A percentile compares a stretch with the other conserved stretches of the same genome.
phyloP scores from a whole-genome alignment of 1,140 invertebrate genomes.

The Brachionus paranguensis region DNA sequence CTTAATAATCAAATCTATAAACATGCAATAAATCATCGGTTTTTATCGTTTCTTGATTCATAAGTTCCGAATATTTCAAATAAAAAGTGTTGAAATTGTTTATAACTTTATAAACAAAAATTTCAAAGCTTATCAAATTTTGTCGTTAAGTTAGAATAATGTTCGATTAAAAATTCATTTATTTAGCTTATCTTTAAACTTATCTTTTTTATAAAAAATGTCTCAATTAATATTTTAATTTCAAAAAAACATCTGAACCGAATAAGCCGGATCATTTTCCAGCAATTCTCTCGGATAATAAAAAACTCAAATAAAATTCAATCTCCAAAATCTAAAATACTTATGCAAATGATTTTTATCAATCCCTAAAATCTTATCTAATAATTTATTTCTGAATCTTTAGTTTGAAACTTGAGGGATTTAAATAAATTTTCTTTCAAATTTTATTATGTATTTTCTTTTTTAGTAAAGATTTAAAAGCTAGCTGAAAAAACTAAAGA shows the following conservation, averaged over 20 bases:
- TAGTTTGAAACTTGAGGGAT: not conserved
- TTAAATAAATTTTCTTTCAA: not conserved
- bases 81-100: constrained; percentile 19
- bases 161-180: not conserved
- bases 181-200: not conserved
- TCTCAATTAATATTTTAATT: too few species aligned
- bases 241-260: not conserved
- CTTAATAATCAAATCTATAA: constrained; percentile 29
- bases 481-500: too few species aligned
- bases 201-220: not conserved
- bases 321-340: not conserved
- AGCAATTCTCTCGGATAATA: not conserved
- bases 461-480: too few species aligned
- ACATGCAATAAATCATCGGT: constrained; percentile 16
- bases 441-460: too few species aligned
- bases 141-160: not conserved
- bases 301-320: not conserved
- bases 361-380: not conserved
- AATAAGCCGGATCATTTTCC: not conserved
- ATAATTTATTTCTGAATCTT: not conserved
- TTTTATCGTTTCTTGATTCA: not conserved
- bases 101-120: not conserved
- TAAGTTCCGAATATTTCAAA: constrained; percentile 25
- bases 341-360: not conserved
- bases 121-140: not conserved